phyloP scores from a whole-genome alignment of 2,888 invertebrate species.

The Pherbina coryleti region DNA sequence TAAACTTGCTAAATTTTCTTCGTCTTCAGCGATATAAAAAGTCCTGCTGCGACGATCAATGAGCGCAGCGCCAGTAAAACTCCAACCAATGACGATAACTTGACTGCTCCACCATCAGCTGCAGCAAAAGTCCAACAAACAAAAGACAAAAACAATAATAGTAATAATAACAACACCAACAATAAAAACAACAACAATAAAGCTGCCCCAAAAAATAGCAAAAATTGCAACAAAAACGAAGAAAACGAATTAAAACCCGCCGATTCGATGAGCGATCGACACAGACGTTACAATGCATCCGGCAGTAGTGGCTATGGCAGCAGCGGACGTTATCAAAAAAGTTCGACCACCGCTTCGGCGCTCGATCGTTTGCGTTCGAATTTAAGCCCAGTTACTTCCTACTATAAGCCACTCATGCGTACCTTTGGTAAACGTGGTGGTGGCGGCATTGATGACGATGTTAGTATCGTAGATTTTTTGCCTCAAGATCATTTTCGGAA shows the following conservation, averaged over 20 bases:
- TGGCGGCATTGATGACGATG: slow-evolving; percentile 62
- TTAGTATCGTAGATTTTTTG: slow-evolving; percentile 58
- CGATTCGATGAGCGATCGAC: slow-evolving; percentile 64
- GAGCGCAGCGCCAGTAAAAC: slow-evolving; percentile 55
- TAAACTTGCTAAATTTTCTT: neutral
- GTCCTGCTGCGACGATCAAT: slow-evolving; percentile 43
- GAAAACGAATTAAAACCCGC: slow-evolving; percentile 45
- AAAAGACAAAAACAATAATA: slow-evolving; percentile 45
- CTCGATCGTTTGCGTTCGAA: slow-evolving; percentile 68
- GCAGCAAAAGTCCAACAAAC: neutral
- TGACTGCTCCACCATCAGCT: neutral
- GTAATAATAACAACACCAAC: too few species aligned
- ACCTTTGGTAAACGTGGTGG: slow-evolving; percentile 62
- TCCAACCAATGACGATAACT: slow-evolving; percentile 55
- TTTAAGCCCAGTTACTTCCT: slow-evolving; percentile 67
- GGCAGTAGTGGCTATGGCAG: slow-evolving; percentile 31
- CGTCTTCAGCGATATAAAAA: slow-evolving; percentile 48
- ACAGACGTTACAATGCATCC: slow-evolving; percentile 62
- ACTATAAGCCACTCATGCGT: slow-evolving; percentile 68
- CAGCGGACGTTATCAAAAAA: slow-evolving; percentile 63
- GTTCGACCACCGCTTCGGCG: slow-evolving; percentile 62
- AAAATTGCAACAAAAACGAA: slow-evolving; percentile 45
- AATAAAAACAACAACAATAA: slow-evolving; percentile 51
- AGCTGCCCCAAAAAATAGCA: slow-evolving; percentile 50
- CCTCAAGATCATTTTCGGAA: slow-evolving; percentile 5